A percentile compares a stretch with the other conserved stretches of the same genome.
phyloP scores from a whole-genome alignment of 2,888 invertebrate genomes.

The Oligia latruncula region DNA sequence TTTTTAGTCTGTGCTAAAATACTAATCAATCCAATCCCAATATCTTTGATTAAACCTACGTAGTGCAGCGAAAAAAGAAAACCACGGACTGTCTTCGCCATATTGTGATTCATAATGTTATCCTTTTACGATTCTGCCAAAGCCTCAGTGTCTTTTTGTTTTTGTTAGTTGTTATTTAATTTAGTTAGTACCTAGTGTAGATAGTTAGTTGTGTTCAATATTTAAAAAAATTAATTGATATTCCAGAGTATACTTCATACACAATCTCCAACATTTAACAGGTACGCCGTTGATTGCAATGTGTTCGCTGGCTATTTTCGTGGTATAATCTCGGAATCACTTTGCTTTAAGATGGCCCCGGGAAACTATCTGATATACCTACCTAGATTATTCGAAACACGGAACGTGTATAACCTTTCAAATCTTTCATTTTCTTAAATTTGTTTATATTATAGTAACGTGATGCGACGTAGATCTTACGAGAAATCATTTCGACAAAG shows the following conservation, averaged over 20 bases:
- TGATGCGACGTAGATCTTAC: not conserved
- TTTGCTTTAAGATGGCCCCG: constrained; percentile 23
- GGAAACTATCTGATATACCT: constrained; percentile 24
- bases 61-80: too few species aligned
- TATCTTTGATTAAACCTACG: too few species aligned
- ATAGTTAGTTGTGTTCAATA: not conserved
- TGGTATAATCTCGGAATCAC: constrained; percentile 27
- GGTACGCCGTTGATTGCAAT: constrained; percentile 2
- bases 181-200: not conserved
- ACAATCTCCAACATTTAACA: not conserved
- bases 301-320: not conserved
- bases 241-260: not conserved
- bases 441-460: not conserved
- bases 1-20: too few species aligned
- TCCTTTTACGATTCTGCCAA: too few species aligned
- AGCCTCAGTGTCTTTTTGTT: not conserved
- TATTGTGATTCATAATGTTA: too few species aligned
- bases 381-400: constrained; percentile 18
- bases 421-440: not conserved
- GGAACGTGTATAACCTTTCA: constrained; percentile 1
- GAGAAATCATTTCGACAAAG: constrained; percentile 6
- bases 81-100: too few species aligned
- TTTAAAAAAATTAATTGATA: not conserved
- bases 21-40: too few species aligned
- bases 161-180: not conserved